Evolutionary conservation across 2,113 vertebrate species (phyloP).

Genomic region (Sardina pilchardus): DNA sequence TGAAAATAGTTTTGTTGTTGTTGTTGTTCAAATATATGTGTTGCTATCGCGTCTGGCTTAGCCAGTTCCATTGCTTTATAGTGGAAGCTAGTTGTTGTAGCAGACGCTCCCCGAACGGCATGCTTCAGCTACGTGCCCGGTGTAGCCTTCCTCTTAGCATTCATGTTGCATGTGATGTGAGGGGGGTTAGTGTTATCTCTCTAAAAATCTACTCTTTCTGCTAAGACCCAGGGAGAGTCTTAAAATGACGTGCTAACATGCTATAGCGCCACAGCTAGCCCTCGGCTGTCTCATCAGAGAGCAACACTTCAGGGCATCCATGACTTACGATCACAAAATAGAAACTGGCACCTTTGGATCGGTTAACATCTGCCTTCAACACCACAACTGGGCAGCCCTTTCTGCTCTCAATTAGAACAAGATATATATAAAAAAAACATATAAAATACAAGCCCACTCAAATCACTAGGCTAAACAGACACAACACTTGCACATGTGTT

Average conservation of each 20-base stretch:
- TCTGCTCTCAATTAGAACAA: constrained; percentile 60
- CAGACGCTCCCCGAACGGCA: too few species aligned
- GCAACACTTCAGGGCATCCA: constrained; percentile 63
- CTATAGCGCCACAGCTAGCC: constrained; percentile 43
- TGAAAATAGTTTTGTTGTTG: too few species aligned
- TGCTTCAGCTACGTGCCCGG: too few species aligned
- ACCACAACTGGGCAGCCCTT: constrained; percentile 58
- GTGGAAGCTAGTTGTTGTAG: too few species aligned
- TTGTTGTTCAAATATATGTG: too few species aligned
- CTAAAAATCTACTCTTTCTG: not conserved
- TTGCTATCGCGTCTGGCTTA: too few species aligned
- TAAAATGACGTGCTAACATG: not conserved
- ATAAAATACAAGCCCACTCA: not conserved
- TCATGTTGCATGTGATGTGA: not conserved
- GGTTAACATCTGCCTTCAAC: constrained; percentile 72
- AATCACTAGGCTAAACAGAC: not conserved
- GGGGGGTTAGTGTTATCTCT: not conserved
- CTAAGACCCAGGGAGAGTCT: not conserved
- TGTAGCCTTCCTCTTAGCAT: too few species aligned
- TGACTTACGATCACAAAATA: constrained; percentile 63
- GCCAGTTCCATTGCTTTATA: too few species aligned
- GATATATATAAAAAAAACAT: constrained; percentile 3
- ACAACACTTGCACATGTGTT: not conserved
- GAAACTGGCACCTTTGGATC: constrained; percentile 80
- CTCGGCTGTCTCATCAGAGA: constrained; percentile 63